phyloP scores from a whole-genome alignment of 2,797 vertebrate species.

The Syngnathus acus region DNA sequence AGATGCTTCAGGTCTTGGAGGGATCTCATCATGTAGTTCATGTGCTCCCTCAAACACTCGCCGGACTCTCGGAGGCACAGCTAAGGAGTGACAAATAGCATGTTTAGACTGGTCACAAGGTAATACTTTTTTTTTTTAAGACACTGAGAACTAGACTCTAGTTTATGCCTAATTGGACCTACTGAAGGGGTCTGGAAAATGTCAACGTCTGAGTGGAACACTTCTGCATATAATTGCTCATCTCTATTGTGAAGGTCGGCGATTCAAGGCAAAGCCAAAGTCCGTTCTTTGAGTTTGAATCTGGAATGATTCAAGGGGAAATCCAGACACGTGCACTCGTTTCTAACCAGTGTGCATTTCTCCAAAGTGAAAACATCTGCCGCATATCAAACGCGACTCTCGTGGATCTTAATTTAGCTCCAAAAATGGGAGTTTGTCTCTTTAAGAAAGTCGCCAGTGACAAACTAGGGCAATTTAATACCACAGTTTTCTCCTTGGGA shows the following conservation, averaged over 20 bases:
- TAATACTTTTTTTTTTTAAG: not conserved
- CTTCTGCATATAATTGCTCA: not conserved
- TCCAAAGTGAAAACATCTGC: conserved; percentile 29
- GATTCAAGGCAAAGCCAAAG: not conserved
- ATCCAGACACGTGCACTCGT: conserved; percentile 12
- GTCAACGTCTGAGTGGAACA: not conserved
- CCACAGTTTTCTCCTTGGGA: conserved; percentile 25
- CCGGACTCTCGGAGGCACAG: conserved; percentile 73
- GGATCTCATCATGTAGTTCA: conserved; percentile 77
- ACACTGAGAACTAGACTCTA: not conserved
- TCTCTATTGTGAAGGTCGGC: not conserved
- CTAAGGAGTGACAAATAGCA: conserved; percentile 55
- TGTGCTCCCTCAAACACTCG: conserved; percentile 67
- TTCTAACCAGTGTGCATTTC: conserved; percentile 3
- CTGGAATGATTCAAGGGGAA: conserved; percentile 22
- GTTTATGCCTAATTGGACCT: not conserved
- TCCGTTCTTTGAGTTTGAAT: not conserved
- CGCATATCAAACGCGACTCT: conserved; percentile 11
- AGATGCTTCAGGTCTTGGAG: conserved; percentile 74
- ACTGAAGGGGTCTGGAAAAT: not conserved
- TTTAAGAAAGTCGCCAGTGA: conserved; percentile 43
- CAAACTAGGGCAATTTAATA: conserved; percentile 27
- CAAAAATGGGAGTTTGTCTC: conserved; percentile 22
- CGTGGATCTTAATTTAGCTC: conserved; percentile 7
- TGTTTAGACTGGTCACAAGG: conserved; percentile 8